These are phyloP conservation scores for Ceratina australensis DNA, from an alignment of 1,140 invertebrate species.

Conservation along the genomic window DNA sequence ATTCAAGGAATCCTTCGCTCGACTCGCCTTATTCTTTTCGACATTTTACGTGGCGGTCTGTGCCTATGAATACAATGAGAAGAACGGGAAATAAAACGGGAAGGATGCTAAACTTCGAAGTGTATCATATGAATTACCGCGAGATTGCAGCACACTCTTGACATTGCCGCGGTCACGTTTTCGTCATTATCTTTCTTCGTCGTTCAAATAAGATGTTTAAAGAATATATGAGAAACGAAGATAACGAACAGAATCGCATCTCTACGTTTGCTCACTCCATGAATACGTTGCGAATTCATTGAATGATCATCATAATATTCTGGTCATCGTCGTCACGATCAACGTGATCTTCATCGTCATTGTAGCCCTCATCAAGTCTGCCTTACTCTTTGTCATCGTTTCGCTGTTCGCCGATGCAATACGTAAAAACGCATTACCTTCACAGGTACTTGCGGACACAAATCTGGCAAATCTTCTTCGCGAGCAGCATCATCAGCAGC, in stretches of 20 bases:
- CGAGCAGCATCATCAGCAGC: constrained; percentile 41
- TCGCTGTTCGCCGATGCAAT: background rate
- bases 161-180: background rate
- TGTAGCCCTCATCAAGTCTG: background rate
- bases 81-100: background rate
- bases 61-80: background rate
- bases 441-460: constrained; percentile 71
- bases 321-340: background rate
- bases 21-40: background rate
- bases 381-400: background rate
- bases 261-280: background rate
- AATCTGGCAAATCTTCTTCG: constrained; percentile 52
- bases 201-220: background rate
- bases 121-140: constrained; percentile 3
- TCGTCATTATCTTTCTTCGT: background rate
- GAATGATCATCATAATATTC: no score
- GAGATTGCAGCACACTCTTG: constrained; percentile 36
- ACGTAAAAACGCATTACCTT: constrained; percentile 18
- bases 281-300: background rate
- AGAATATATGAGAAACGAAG: background rate
- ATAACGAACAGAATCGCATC: background rate
- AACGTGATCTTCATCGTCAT: background rate
- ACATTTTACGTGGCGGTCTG: background rate
- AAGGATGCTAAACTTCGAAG: constrained; percentile 2
- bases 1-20: constrained; percentile 2